Percentiles rank a stretch among this genome's conserved stretches.
Conservation (phyloP, 2,888 invertebrate species). For the Caenorhabditis sp. region DNA sequence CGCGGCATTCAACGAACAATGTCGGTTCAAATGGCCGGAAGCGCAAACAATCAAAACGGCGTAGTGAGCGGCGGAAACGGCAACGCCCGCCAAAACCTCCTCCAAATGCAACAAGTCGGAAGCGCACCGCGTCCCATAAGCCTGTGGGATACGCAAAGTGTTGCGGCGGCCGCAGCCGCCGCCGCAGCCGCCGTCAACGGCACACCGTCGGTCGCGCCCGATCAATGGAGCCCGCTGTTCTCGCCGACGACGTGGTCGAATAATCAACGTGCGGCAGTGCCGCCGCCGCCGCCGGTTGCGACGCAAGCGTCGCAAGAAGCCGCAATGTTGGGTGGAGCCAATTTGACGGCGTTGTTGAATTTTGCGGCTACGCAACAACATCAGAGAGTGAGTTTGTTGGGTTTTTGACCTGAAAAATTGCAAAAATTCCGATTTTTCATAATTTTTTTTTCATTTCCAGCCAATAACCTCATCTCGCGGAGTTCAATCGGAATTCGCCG, state of each 20-base stretch:
- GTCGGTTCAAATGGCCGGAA: slow-evolving; percentile 35
- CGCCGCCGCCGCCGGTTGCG: too few relatives aligned
- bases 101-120: slow-evolving; percentile 14
- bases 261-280: too few relatives aligned
- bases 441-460: too few relatives aligned
- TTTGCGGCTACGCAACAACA: background rate
- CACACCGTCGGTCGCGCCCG: background rate
- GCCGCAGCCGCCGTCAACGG: background rate
- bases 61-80: background rate
- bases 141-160: slow-evolving; percentile 32
- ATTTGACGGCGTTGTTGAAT: background rate
- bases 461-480: background rate
- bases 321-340: background rate
- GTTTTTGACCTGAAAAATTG: background rate
- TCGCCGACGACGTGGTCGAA: slow-evolving; percentile 45
- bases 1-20: slow-evolving; percentile 37
- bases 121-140: slow-evolving; percentile 10
- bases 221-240: slow-evolving; percentile 46
- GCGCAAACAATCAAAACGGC: background rate
- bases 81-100: slow-evolving; percentile 6
- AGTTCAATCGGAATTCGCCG: background rate
- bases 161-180: slow-evolving; percentile 1
- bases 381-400: background rate
- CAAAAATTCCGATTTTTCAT: too few relatives aligned
- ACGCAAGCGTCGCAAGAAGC: too few relatives aligned